Base-by-base conservation (phyloP, 2,113 vertebrate species). In the Microcebus griseorufus region DNA sequence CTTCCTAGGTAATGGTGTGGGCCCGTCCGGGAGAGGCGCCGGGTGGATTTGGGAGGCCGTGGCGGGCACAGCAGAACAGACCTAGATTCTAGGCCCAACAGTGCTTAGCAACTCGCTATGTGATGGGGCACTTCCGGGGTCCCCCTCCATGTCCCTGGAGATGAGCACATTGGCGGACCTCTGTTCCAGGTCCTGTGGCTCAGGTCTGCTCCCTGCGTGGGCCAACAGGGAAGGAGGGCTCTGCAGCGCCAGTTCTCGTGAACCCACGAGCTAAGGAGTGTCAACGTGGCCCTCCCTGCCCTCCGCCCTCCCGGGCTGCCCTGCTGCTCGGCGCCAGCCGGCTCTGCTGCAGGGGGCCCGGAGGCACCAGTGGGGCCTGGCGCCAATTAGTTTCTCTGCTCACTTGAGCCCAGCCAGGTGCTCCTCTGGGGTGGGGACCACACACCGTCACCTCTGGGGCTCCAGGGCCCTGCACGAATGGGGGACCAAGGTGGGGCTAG, bases 1-100 rank as follows among this genome's bases (percentile, higher is more conserved):
- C 92, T 99, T 99, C 96, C 96, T 99, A 99, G 99, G 99, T 99
- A 99, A 98, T 34, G 3, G 1, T 0, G 0, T 1, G 93, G 72
- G 69, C 10, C 17, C 6, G 1, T 27, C 12, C 0, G 20, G 78
- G 60, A 23, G 12, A 69, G 69, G 42, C 5, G 25, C 20, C 27
- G 83, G 29, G 48, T 73, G 34, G 39, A 64, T 25, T 29, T 25
- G 42, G 58, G 60, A 25, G 39, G 25, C n/a, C 0, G 2, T 51
- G 22, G 73, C 73, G 67, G 22, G 37, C n/a, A 32, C 53, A 12
- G 73, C 34, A 51, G 82, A 80, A 18, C n/a, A 64, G 55, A 29
- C 9, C 37, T 29, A 37, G 39, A 39, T 37, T 88, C 88, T n/a
- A 32, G 51, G 62, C 32, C n/a, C 73, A 12, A 34, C 16, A 11